A percentile compares a stretch with the other conserved stretches of the same genome.
Conservation (phyloP, 35 echinoderm and acorn worm species). For the Lytechinus variegatus region DNA sequence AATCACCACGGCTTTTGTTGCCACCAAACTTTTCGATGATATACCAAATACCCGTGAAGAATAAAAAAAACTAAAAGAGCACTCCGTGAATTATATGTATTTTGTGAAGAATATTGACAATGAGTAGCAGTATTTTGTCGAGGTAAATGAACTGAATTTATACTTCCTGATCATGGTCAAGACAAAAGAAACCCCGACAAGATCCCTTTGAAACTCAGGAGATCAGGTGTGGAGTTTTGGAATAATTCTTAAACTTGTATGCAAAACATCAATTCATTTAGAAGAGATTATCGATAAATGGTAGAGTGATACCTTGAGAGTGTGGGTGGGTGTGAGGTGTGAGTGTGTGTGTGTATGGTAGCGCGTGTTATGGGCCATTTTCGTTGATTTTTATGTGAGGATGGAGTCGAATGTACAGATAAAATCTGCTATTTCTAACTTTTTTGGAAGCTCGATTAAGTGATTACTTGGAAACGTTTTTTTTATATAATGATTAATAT, state of each 20-base stretch:
- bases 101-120: not conserved
- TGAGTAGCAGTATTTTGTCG: not conserved
- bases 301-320: not conserved
- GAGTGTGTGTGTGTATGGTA: too few species aligned
- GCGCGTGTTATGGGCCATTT: too few species aligned
- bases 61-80: not conserved
- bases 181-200: not conserved
- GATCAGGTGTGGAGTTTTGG: not conserved
- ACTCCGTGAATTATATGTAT: not conserved
- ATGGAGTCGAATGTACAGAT: too few species aligned
- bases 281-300: not conserved
- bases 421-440: too few species aligned
- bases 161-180: not conserved
- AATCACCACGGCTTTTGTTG: constrained; percentile 26
- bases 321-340: too few species aligned
- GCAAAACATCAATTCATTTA: not conserved
- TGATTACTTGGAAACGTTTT: too few species aligned
- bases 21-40: constrained; percentile 26
- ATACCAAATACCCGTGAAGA: not conserved
- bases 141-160: not conserved
- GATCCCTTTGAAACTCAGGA: not conserved
- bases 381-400: too few species aligned
- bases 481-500: too few species aligned
- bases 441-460: too few species aligned
- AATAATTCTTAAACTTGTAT: not conserved